phyloP scores from a whole-genome alignment of 30 jellyfish, hydroid and myxozoan genomes.

The Cassiopea xamachana region DNA sequence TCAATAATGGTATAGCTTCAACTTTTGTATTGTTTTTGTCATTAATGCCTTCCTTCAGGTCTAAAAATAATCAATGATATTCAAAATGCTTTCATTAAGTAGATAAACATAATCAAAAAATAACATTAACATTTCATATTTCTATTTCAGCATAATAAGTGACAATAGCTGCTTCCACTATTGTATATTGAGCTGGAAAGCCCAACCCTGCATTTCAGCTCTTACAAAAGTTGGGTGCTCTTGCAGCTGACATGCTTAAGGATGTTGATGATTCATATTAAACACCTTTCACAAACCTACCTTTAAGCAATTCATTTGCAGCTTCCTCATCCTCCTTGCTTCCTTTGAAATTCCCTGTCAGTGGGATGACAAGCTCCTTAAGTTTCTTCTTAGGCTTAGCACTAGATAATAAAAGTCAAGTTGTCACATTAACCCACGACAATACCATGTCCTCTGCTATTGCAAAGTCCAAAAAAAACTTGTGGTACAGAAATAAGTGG shows the following conservation, averaged over 20 bases:
- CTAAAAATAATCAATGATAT: slow-evolving; percentile 11
- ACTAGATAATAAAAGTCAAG: slow-evolving; percentile 9
- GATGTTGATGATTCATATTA: background rate
- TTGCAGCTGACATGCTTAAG: too few species aligned
- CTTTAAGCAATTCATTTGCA: slow-evolving; percentile 79
- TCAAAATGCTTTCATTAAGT: too few species aligned
- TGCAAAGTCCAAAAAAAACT: too few species aligned
- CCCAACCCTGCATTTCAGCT: too few species aligned
- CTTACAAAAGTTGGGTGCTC: too few species aligned
- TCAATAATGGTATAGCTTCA: slow-evolving; percentile 78
- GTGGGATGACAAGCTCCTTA: slow-evolving; percentile 80
- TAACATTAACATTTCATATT: too few species aligned
- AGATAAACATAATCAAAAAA: too few species aligned
- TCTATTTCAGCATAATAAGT: too few species aligned
- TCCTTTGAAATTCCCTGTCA: slow-evolving; percentile 59
- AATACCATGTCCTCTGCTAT: background rate
- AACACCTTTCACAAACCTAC: slow-evolving; percentile 67
- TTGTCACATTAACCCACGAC: background rate
- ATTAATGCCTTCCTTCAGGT: slow-evolving; percentile 58
- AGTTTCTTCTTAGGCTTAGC: slow-evolving; percentile 65
- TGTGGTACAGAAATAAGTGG: too few species aligned
- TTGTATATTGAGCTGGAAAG: too few species aligned
- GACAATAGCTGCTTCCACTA: too few species aligned
- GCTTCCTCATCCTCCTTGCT: slow-evolving; percentile 80
- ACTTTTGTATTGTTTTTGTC: slow-evolving; percentile 38